A percentile compares a stretch with the other conserved stretches of the same genome.
Conservation (phyloP, 2,113 vertebrate genomes). For the Polyodon spathula region DNA sequence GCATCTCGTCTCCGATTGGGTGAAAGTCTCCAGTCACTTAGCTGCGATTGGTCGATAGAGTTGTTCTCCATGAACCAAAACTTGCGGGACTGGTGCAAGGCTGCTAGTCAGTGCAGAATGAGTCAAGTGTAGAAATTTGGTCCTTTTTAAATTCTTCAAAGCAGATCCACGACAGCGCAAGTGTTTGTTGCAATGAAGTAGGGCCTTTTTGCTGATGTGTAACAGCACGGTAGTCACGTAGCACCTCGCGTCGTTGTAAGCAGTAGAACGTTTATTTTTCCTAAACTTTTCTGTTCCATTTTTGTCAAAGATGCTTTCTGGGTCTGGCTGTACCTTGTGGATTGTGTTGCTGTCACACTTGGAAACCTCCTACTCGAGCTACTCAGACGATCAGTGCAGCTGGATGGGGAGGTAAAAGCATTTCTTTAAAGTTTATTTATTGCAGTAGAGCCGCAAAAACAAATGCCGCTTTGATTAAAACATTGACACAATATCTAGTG, state of each 20-base stretch:
- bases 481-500: too few species aligned
- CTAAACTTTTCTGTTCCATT: background rate
- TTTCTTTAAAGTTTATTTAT: background rate
- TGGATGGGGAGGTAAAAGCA: slow-evolving; percentile 74
- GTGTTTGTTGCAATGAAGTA: too few species aligned
- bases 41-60: slow-evolving; percentile 47
- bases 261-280: background rate
- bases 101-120: background rate
- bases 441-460: background rate
- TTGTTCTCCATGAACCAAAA: slow-evolving; percentile 36
- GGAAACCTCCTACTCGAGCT: slow-evolving; percentile 39
- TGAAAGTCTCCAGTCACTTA: slow-evolving; percentile 50
- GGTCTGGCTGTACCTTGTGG: slow-evolving; percentile 45
- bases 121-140: too few species aligned
- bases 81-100: slow-evolving; percentile 18
- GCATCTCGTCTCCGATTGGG: slow-evolving; percentile 41
- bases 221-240: too few species aligned
- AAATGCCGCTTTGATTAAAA: background rate
- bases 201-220: too few species aligned
- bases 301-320: slow-evolving; percentile 32
- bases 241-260: too few species aligned
- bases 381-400: slow-evolving; percentile 68
- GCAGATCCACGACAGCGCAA: too few species aligned
- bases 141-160: too few species aligned
- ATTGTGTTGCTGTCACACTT: slow-evolving; percentile 44